Base-by-base conservation (phyloP, 2,888 invertebrate genomes). In the Nysson spinosus region DNA sequence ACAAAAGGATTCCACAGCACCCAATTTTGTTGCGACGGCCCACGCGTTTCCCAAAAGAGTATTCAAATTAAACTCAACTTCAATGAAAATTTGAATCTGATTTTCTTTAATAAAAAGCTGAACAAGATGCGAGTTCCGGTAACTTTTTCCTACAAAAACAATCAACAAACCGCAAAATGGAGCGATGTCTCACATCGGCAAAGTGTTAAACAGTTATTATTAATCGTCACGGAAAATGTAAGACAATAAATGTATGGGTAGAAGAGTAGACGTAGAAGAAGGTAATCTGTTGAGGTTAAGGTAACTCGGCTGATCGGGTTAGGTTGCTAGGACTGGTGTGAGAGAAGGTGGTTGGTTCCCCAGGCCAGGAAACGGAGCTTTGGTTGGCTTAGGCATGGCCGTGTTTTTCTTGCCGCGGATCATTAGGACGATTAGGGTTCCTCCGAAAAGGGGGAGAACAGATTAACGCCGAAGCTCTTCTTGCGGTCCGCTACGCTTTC, bases 401-500 rank as follows among this genome's bases (percentile, higher is more conserved):
- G 78, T 85, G 85, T 85, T 85, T 85, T 85, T 85, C 85, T 85
- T 85, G 82, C 84, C 83, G 84, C 84, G 85, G 84, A 85, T 85
- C 85, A 85, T 85, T 85, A 85, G 85, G 80, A 83, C 85, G 85
- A 85, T 85, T 85, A 85, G 83, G 83, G 83, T 78, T 81, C 79
- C 78, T 75, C 74, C 75, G 71, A 80, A 80, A 83, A 79, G 82
- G 85, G 85, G 80, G 79, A 75, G 80, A 83, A 83, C 85, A 83
- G 85, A 85, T 85, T 85, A 85, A 69, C 75, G 51, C 54, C 52
- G 43, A 60, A 43, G 69, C 64, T 73, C 69, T 72, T 64, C 65
- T 66, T 64, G 69, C 55, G 73, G 73, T 68, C 66, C 62, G 55
- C 35, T 24, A 37, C 66, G 44, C 57, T 58, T 72, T 69, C 73